Evolutionary conservation across 2,888 invertebrate genomes (phyloP).

Genomic region (Selenia dentaria): DNA sequence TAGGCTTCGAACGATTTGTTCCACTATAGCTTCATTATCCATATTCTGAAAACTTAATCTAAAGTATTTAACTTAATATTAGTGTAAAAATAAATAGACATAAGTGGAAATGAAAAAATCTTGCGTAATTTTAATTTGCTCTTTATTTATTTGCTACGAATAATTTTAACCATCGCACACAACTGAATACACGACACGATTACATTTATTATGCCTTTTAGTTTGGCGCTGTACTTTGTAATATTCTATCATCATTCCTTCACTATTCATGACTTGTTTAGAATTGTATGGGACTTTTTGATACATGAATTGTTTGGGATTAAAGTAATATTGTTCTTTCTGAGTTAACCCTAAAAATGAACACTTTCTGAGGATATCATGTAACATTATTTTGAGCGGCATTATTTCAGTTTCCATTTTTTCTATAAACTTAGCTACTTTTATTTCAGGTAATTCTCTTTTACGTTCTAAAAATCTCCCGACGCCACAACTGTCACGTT

Average conservation of each 20-base stretch:
- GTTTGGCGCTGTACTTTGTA: background rate
- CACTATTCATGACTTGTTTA: constrained; percentile 18
- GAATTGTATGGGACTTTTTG: constrained; percentile 23
- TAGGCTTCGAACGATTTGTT: constrained; percentile 54
- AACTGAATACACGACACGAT: constrained; percentile 73
- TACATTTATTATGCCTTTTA: constrained; percentile 41
- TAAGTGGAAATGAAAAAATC: no score
- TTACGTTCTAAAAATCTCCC: constrained; percentile 8
- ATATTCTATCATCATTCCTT: constrained; percentile 22
- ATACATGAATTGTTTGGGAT: constrained; percentile 16
- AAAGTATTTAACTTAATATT: background rate
- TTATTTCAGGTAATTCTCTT: constrained; percentile 50
- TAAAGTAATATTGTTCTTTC: constrained; percentile 16
- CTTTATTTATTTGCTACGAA: constrained; percentile 16
- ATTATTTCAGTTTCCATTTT: constrained; percentile 62
- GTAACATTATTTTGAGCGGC: constrained; percentile 60
- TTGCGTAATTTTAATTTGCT: no score
- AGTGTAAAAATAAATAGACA: constrained; percentile 20
- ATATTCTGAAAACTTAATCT: constrained; percentile 39
- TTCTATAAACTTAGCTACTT: constrained; percentile 54
- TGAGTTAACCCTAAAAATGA: constrained; percentile 44
- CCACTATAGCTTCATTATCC: constrained; percentile 45
- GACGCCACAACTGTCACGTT: background rate
- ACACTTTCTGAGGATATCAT: constrained; percentile 61
- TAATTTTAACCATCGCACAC: constrained; percentile 57